Conservation (phyloP, 2,113 vertebrate species). For the Tyto alba region DNA sequence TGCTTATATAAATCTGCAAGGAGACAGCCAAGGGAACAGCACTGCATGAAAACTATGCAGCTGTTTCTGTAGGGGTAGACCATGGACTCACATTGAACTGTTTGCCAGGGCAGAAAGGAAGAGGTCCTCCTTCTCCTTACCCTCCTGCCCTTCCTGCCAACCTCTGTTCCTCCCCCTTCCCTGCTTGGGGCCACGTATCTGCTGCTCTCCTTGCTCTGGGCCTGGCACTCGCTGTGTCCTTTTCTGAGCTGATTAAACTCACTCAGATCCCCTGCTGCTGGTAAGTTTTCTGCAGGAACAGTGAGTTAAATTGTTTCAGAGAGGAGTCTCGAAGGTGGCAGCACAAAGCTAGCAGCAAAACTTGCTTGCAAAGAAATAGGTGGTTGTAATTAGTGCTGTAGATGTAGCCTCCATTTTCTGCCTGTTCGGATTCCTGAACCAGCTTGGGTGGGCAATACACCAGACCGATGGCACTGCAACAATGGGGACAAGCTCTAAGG, state of each 20-base stretch:
- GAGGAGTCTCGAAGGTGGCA: background rate
- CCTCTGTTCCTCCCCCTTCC: background rate
- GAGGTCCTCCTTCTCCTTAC: background rate
- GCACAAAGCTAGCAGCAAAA: background rate
- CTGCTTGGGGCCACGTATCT: background rate
- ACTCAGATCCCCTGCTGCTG: background rate
- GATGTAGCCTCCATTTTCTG: background rate
- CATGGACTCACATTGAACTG: background rate
- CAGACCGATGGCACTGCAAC: accelerated
- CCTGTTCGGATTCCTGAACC: background rate
- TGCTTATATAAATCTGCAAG: background rate
- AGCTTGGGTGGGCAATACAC: background rate
- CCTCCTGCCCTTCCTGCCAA: background rate
- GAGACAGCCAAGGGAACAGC: background rate
- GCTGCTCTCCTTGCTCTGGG: background rate
- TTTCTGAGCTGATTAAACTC: background rate
- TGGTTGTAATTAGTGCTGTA: background rate
- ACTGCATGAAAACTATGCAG: accelerated
- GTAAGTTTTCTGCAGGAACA: background rate
- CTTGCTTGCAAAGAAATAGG: background rate
- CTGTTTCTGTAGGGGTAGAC: background rate
- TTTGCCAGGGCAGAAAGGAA: background rate
- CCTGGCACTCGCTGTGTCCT: background rate
- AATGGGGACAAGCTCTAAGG: background rate
- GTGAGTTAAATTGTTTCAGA: background rate